phyloP scores from a whole-genome alignment of 2,797 vertebrate genomes.

The Picus viridis region DNA sequence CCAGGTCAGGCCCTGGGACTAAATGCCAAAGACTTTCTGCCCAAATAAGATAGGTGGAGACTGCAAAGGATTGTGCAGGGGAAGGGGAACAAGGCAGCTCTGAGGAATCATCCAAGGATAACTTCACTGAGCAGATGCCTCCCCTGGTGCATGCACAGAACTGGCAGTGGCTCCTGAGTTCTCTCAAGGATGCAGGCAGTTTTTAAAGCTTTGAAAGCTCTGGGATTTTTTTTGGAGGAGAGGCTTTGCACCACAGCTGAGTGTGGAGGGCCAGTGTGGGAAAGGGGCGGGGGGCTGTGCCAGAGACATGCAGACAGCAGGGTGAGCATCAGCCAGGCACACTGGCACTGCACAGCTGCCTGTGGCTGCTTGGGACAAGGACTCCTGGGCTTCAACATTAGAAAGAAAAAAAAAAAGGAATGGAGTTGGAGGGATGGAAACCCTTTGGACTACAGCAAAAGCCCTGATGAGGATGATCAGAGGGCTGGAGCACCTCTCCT shows the following conservation, averaged over 20 bases:
- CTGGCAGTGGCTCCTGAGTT: neutral
- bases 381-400: neutral
- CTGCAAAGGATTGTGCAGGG: neutral
- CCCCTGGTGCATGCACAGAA: neutral
- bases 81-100: neutral
- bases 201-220: conserved; percentile 22
- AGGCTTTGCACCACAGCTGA: neutral
- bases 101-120: conserved; percentile 27
- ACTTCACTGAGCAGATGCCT: conserved; percentile 9
- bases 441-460: neutral
- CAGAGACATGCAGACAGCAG: neutral
- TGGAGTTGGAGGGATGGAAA: neutral
- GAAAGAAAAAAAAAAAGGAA: neutral
- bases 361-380: neutral
- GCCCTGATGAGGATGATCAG: no score
- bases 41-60: neutral
- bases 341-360: neutral
- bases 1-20: neutral
- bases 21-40: neutral
- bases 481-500: no score
- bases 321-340: neutral
- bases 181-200: neutral
- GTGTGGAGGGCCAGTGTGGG: neutral
- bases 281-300: neutral
- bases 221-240: neutral